phyloP scores from a whole-genome alignment of 2,888 invertebrate genomes.

The Plusia festucae region DNA sequence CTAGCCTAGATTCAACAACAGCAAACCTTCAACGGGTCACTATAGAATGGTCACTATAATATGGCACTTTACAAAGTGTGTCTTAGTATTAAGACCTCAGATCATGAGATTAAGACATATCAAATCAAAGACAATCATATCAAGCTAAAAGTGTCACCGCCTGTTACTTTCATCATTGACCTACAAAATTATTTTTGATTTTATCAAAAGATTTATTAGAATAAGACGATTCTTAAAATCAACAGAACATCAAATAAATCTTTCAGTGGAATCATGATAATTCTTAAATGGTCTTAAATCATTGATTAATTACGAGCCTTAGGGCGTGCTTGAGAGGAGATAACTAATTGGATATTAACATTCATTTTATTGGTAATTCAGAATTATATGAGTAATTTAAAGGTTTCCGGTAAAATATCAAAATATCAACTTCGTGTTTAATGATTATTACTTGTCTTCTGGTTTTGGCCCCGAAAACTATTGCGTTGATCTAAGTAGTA shows the following conservation, averaged over 20 bases:
- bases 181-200: background rate
- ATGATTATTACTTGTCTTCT: no score
- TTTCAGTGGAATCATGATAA: conserved; percentile 36
- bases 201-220: conserved; percentile 14
- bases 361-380: conserved; percentile 67
- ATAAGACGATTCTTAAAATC: conserved; percentile 34
- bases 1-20: no score
- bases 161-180: background rate
- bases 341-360: conserved; percentile 60
- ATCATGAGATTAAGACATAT: no score
- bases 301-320: conserved; percentile 53
- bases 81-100: no score
- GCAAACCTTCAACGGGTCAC: no score
- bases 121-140: no score
- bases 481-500: no score
- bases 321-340: conserved; percentile 38
- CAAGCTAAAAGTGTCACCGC: no score
- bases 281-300: conserved; percentile 49
- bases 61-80: no score
- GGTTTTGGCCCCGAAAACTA: no score
- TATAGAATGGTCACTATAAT: no score
- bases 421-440: no score
- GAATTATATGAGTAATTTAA: conserved; percentile 68
- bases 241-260: conserved; percentile 53
- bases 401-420: conserved; percentile 69